Conservation (phyloP, 2,797 vertebrate species). For the Danio aesculapii region DNA sequence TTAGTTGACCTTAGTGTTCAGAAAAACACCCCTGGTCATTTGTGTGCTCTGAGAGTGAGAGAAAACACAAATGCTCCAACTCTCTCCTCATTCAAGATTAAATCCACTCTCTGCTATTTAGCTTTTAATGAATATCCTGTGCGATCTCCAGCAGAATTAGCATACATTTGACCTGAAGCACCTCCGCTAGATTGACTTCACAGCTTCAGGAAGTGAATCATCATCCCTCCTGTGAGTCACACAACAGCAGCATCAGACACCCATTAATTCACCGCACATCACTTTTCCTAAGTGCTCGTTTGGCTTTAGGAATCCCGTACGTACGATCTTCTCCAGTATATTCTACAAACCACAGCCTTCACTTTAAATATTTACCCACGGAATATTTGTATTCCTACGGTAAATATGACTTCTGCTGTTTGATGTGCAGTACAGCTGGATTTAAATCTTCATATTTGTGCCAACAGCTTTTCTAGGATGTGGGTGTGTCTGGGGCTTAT, state of each 20-base stretch:
- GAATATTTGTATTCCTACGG: constrained; percentile 26
- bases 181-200: constrained; percentile 9
- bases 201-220: constrained; percentile 16
- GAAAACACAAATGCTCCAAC: neutral
- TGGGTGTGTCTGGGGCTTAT: constrained; percentile 7
- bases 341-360: constrained; percentile 15
- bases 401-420: constrained; percentile 2
- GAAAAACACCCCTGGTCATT: no score
- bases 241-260: neutral
- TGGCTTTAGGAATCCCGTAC: neutral
- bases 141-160: constrained; percentile 31
- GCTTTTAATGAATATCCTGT: constrained; percentile 6
- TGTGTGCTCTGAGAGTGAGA: no score
- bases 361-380: constrained; percentile 15
- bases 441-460: constrained; percentile 13
- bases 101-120: neutral
- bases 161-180: constrained; percentile 14
- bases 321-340: neutral
- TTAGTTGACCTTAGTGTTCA: no score
- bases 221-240: constrained; percentile 8
- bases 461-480: constrained; percentile 18
- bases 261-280: neutral
- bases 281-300: neutral
- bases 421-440: neutral
- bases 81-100: neutral